Evolutionary conservation across 92 coral and sea anemone genomes (phyloP).

Genomic region (Nematostella vectensis): DNA sequence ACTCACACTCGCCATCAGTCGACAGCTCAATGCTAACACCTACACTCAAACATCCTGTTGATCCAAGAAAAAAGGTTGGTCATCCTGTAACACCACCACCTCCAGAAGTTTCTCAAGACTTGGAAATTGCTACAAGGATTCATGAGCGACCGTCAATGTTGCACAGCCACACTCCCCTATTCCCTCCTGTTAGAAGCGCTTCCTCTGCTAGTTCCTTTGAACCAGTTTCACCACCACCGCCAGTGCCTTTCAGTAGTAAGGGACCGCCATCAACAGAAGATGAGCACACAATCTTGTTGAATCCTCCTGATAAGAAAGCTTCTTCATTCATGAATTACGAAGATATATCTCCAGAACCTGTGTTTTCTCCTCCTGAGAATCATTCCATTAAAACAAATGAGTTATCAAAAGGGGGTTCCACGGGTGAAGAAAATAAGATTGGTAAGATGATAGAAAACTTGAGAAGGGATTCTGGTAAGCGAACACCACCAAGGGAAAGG

Average conservation of each 20-base stretch:
- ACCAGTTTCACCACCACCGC: conserved; percentile 80
- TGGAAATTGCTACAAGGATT: not conserved
- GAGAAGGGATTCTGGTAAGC: conserved; percentile 44
- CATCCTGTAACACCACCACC: conserved; percentile 24
- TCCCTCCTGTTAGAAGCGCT: conserved; percentile 35
- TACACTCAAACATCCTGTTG: conserved; percentile 30
- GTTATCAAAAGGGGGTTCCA: conserved; percentile 3
- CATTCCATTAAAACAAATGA: conserved; percentile 7
- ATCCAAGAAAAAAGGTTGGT: conserved; percentile 34
- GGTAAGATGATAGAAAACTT: conserved; percentile 47
- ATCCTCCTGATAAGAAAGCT: conserved; percentile 38
- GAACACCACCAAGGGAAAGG: conserved; percentile 40
- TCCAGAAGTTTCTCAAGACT: not conserved
- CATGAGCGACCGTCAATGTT: conserved; percentile 19
- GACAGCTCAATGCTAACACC: conserved; percentile 45
- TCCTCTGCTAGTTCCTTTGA: conserved; percentile 73
- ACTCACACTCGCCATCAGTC: conserved; percentile 74
- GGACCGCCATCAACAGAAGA: conserved; percentile 66
- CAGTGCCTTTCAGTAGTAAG: conserved; percentile 19
- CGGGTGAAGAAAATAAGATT: conserved; percentile 34
- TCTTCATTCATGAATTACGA: conserved; percentile 51
- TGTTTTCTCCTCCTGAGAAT: conserved; percentile 55
- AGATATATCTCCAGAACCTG: conserved; percentile 68
- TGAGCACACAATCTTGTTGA: too few relatives aligned
- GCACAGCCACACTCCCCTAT: conserved; percentile 17